Base-by-base conservation (phyloP, 1,140 invertebrate genomes). In the Brachionus calyciflorus region DNA sequence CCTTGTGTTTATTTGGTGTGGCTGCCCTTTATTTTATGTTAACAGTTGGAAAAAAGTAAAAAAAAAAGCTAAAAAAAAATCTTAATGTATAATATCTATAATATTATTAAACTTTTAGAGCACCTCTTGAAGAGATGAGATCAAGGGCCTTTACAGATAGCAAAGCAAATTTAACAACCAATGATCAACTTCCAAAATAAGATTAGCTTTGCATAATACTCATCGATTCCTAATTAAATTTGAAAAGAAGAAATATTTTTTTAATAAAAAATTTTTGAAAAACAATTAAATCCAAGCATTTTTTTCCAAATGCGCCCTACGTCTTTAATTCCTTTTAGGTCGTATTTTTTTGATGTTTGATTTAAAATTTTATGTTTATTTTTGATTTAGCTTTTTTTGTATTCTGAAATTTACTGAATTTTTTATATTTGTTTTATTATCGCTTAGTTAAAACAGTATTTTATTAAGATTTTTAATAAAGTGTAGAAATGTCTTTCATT, bases 21-120 rank as follows among this genome's bases (percentile, higher is more conserved):
- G 69, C 69, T 49, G 51, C 17, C 19, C 17, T 73, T 7, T 73
- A 73, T 26, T 73, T 73, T 40, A 51, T 51, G 46, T n/a, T 73
- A 10, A 73, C 69, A 4, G 46, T 73, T 9, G 51, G 69, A 33
- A 49, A 55, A 30, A 55, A 55, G 46, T 73, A 53, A 55, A 6
- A 1, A 24, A 30, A n/a, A 17, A 10, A 12, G 0, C 10, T 17
- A 9, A 53, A 7, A n/a, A n/a, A n/a, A n/a, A n/a, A n/a, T n/a
- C n/a, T 24, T 3, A 1, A 4, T 26, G 4, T n/a, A 21, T 40
- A 10, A 33, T 14, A 51, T 10, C 10, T 65, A 17, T 33, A 14
- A 26, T 5, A 44, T 44, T 26, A 44, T 26, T 65, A 7, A 1
- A 24, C 30, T 41, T 12, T n/a, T n/a, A 65, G 60, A 44, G 60